Percentiles rank a stretch among this genome's conserved stretches.
These are phyloP conservation scores for Dipodomys ordii DNA, from an alignment of 2,113 vertebrate species.

Conservation along the genomic window DNA sequence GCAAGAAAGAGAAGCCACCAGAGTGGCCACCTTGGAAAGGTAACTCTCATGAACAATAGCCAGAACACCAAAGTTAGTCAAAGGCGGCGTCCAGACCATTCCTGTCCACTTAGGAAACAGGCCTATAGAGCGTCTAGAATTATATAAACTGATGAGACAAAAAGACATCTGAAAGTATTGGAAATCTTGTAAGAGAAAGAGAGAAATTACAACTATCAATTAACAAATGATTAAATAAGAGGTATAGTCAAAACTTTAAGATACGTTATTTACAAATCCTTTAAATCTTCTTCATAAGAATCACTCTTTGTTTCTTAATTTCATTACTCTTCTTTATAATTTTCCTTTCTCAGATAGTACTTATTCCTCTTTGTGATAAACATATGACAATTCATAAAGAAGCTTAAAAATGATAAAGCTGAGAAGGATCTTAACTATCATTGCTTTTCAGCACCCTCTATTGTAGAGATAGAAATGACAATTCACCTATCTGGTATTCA, in stretches of 20 bases:
- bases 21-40: too few relatives aligned
- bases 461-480: background rate
- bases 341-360: background rate
- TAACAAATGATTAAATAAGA: background rate
- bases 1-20: background rate
- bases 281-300: background rate
- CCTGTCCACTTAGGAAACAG: background rate
- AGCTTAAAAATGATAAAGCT: background rate
- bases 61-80: background rate
- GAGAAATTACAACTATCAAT: background rate
- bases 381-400: background rate
- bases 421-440: background rate
- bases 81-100: background rate
- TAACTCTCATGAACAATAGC: background rate
- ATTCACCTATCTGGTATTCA: background rate
- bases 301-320: background rate
- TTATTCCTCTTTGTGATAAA: background rate
- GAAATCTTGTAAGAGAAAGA: background rate
- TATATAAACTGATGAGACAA: background rate
- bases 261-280: background rate
- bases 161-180: background rate
- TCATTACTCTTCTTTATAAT: background rate
- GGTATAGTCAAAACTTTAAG: background rate
- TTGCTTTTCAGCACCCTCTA: background rate
- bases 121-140: background rate